A percentile compares a stretch with the other conserved stretches of the same genome.
Evolutionary conservation across 2,113 vertebrate genomes (phyloP).

Genomic region (Urocitellus parryii): DNA sequence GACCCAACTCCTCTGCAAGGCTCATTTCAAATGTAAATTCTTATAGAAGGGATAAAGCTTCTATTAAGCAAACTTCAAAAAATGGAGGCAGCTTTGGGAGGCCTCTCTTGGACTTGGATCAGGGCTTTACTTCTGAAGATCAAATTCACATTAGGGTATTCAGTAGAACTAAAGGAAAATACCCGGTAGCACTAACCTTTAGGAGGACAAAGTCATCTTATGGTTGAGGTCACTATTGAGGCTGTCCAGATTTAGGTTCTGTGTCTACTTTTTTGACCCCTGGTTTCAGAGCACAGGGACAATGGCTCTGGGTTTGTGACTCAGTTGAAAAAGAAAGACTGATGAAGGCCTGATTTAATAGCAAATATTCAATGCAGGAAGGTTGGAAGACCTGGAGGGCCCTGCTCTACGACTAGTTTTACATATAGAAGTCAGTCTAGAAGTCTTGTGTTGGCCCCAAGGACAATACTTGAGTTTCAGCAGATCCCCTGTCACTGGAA

Average conservation of each 20-base stretch:
- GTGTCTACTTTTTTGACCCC: neutral
- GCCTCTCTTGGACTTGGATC: neutral
- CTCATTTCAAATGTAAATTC: slow-evolving; percentile 68
- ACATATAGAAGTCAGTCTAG: neutral
- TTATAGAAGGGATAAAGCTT: slow-evolving; percentile 12
- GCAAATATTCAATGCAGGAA: neutral
- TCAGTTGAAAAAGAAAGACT: neutral
- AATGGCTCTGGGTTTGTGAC: neutral
- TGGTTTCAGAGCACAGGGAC: neutral
- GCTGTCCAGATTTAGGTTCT: neutral
- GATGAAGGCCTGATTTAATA: neutral
- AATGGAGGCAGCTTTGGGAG: neutral
- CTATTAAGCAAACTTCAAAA: neutral
- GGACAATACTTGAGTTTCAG: neutral
- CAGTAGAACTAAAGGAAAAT: neutral
- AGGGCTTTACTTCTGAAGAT: slow-evolving; percentile 38
- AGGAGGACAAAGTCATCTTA: neutral
- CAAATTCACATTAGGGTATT: slow-evolving; percentile 28
- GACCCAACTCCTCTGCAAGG: neutral
- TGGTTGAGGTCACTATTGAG: neutral
- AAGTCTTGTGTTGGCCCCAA: neutral
- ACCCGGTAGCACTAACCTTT: neutral
- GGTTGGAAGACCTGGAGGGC: neutral
- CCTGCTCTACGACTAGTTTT: neutral
- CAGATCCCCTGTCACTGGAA: neutral